Base-by-base conservation (phyloP, 1,140 invertebrate species). In the Drosophila oshimai region DNA sequence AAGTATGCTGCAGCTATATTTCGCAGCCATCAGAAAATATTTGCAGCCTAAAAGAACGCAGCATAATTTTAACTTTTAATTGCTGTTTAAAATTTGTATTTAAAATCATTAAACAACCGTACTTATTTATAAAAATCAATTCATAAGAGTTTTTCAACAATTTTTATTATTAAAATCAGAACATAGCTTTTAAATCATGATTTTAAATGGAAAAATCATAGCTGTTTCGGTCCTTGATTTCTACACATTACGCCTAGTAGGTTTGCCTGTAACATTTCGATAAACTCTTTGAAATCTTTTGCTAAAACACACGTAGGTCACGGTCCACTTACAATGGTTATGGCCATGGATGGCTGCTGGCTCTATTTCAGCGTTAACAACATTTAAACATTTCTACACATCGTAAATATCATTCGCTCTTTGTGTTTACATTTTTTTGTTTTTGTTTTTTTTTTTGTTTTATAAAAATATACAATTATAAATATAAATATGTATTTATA, bases 211-310 rank as follows among this genome's bases (percentile, higher is more conserved):
- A n/a, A n/a, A n/a, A n/a, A n/a, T n/a, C n/a, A n/a, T n/a, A n/a
- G n/a, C n/a, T 29, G n/a, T 53, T 69, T 46, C 33, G 26, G n/a
- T n/a, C n/a, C n/a, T 58, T 44, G 28, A 75, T 60, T 74, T 80
- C 64, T 79, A 68, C 75, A 80, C 54, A 80, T 75, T 42, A 29
- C 50, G 50, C 37, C 58, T 58, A 50, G 62, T 71, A 75, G 51
- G 62, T 67, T 72, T 49, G 36, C 39, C 54, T 81, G 76, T 75
- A 80, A 80, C 72, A 81, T 67, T 72, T 80, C 65, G 69, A 75
- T 81, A 80, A 81, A 80, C 60, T 57, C 58, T 70, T 76, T 53
- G 47, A 34, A 26, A 62, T 76, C 45, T 18, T 36, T 54, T 75
- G 44, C 46, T 69, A 74, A 68, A 73, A 79, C 53, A 67, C 55